Conservation (phyloP, 2,888 invertebrate species). For the Dromius quadrimaculatus region DNA sequence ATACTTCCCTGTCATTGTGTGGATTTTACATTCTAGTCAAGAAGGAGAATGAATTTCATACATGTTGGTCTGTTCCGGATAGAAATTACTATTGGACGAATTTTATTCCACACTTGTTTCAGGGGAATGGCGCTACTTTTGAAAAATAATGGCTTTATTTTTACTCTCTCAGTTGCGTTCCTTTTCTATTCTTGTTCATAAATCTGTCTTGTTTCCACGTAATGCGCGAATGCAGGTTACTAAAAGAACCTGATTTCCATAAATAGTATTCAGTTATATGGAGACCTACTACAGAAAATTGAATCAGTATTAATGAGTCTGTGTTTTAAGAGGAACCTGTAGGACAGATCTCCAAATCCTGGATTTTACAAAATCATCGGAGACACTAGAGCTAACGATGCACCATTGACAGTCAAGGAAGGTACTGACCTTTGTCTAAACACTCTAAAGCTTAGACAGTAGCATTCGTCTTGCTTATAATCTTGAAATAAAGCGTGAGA, state of each 20-base stretch:
- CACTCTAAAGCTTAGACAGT: too few species aligned
- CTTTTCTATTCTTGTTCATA: conserved; percentile 47
- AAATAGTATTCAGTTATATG: too few species aligned
- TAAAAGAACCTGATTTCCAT: too few species aligned
- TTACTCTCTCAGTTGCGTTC: conserved; percentile 43
- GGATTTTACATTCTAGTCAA: conserved; percentile 10
- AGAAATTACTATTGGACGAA: conserved; percentile 47
- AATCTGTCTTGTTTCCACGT: conserved; percentile 41
- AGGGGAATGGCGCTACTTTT: conserved; percentile 50
- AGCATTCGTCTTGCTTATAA: too few species aligned
- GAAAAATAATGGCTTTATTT: conserved; percentile 51
- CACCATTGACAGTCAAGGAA: too few species aligned
- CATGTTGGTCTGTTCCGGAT: conserved; percentile 51
- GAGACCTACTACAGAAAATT: too few species aligned
- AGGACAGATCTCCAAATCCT: not conserved
- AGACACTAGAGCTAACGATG: too few species aligned
- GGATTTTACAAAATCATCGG: too few species aligned
- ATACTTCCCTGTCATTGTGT: conserved; percentile 37
- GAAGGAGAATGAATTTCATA: conserved; percentile 48
- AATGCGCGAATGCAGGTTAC: conserved; percentile 26
- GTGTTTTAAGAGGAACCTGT: not conserved
- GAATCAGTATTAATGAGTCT: too few species aligned
- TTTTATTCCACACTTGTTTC: conserved; percentile 49
- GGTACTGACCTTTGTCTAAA: too few species aligned
- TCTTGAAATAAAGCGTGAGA: too few species aligned